Percentiles rank a stretch among this genome's conserved stretches.
These are phyloP conservation scores for Crotalus horridus DNA, from an alignment of 2,113 vertebrate genomes.

Conservation along the genomic window DNA sequence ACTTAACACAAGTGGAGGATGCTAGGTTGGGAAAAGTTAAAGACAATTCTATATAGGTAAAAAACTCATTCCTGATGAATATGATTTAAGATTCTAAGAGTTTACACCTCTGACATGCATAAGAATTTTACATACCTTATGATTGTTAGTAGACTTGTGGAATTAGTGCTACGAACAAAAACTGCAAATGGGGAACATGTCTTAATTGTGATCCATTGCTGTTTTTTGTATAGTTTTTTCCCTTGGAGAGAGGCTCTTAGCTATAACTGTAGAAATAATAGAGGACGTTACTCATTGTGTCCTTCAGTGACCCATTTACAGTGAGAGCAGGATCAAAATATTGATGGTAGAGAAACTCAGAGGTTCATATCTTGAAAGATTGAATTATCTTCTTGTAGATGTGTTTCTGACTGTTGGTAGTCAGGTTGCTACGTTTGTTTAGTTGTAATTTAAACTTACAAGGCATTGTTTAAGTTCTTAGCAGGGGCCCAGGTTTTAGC, in stretches of 20 bases:
- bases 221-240: conserved; percentile 8
- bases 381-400: background rate
- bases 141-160: background rate
- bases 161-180: background rate
- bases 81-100: background rate
- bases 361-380: background rate
- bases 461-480: background rate
- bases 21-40: background rate
- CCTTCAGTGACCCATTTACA: background rate
- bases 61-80: background rate
- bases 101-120: background rate
- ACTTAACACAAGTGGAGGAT: background rate
- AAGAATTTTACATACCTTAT: background rate
- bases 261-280: conserved; percentile 18
- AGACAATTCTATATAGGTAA: background rate
- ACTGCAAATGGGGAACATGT: background rate
- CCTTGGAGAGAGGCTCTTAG: background rate
- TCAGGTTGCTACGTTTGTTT: background rate
- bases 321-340: background rate
- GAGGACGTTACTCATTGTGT: background rate
- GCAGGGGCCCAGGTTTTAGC: background rate
- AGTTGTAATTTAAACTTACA: background rate
- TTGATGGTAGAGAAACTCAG: background rate
- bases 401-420: background rate
- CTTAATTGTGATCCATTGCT: background rate